Conservation (phyloP, 1,140 invertebrate species). For the Hyposmocoma kahamanoa region DNA sequence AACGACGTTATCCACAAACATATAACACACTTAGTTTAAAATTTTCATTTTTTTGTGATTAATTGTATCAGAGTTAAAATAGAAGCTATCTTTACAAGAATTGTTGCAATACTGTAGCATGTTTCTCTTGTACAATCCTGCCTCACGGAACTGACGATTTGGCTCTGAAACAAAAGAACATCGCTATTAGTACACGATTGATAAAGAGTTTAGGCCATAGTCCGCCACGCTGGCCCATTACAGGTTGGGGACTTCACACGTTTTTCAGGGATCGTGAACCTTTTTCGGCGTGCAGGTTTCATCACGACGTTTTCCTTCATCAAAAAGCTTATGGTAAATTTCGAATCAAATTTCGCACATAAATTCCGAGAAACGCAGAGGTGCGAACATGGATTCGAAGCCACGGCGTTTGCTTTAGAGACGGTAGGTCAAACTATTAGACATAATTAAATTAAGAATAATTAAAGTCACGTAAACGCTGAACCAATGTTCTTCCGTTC, state of each 20-base stretch:
- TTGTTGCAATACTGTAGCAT: slow-evolving; percentile 42
- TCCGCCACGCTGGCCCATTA: background rate
- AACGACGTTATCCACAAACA: too few relatives aligned
- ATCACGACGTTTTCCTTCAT: background rate
- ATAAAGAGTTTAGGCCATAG: background rate
- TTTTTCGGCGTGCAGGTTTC: background rate
- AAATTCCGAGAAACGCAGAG: too few relatives aligned
- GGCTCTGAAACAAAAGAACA: slow-evolving; percentile 37
- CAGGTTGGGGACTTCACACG: background rate
- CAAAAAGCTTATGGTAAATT: background rate
- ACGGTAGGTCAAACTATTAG: too few relatives aligned
- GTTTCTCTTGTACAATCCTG: slow-evolving; percentile 43
- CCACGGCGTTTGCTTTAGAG: too few relatives aligned
- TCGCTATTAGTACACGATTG: background rate
- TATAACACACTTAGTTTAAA: too few relatives aligned
- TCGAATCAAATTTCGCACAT: too few relatives aligned
- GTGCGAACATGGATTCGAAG: too few relatives aligned
- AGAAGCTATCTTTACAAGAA: slow-evolving; percentile 50
- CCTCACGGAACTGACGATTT: slow-evolving; percentile 63
- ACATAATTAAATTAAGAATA: too few relatives aligned
- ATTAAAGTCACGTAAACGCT: too few relatives aligned
- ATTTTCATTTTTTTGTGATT: too few relatives aligned
- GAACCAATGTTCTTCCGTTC: too few relatives aligned
- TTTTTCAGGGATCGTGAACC: background rate
- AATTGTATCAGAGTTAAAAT: too few relatives aligned